Base-by-base conservation (phyloP, 2,888 invertebrate genomes). In the Epinotia brunnichana region DNA sequence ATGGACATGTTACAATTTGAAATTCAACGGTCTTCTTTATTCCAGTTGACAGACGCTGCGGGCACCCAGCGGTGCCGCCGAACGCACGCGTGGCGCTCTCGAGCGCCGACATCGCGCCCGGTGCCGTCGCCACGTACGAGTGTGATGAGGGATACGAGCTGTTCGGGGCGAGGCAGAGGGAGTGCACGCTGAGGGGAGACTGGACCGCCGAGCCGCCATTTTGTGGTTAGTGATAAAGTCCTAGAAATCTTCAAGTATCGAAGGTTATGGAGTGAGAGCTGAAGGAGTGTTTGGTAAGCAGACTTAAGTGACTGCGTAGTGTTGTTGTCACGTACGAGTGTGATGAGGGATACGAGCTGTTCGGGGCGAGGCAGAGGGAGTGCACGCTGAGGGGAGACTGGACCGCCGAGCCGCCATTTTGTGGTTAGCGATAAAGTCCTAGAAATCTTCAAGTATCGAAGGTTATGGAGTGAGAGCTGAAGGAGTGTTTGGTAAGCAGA, bases 141-240 rank as follows among this genome's bases (percentile, higher is more conserved):
- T 98, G 98, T 84, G 98, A 98, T 86, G 95, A 96, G 48, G 98
- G 97, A 15, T 98, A 97, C 88, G 97, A 98, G 87, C 94, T 98
- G 15, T 98, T 98, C 85, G 98, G 98, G 2, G 94, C 95, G 15
- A 94, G 95, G 39, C 94, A 95, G 77, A 89, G 95, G 74, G 95
- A 95, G 74, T 98, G 97, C 88, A 95, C 95, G 68, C 87, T 95
- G 59, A 92, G 94, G 69, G 96, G 96, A 54, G 95, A 95, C 82
- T 98, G 98, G 97, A 95, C 95, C 41, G 95, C 95, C 9, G 97
- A 97, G 60, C 88, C 96, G 64, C 97, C 97, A 39, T 97, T 97
- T 87, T 98, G 98, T 87, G 97, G 97, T 95, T 90, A 95, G 85
- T 76, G 73, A 13, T 59, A 0, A 35, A 35, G 9, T 35, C 35